phyloP scores from a whole-genome alignment of 1,140 invertebrate genomes.

The Drosophila murphyi region DNA sequence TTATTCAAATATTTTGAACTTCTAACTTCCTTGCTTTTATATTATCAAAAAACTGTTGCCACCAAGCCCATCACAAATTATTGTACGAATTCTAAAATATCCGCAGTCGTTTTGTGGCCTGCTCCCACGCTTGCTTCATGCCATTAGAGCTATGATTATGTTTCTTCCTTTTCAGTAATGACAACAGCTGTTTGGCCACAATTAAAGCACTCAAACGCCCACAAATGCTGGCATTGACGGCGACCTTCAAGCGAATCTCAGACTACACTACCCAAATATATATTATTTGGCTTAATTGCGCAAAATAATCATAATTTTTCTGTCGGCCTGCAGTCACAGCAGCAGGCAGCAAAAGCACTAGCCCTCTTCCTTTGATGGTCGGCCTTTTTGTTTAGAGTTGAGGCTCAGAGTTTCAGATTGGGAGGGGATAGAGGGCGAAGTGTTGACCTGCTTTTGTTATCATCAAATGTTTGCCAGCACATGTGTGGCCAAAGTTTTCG shows the following conservation, averaged over 20 bases:
- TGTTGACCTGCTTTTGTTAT: slow-evolving; percentile 77
- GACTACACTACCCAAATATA: slow-evolving; percentile 64
- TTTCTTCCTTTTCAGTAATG: slow-evolving; percentile 22
- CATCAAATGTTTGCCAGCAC: slow-evolving; percentile 69
- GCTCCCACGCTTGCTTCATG: slow-evolving; percentile 9
- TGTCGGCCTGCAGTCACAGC: slow-evolving; percentile 16
- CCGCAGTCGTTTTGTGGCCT: neutral
- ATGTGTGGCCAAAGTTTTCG: slow-evolving; percentile 64
- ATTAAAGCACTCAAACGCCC: slow-evolving; percentile 49
- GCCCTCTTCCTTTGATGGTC: slow-evolving; percentile 27
- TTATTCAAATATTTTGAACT: neutral
- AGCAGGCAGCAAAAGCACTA: slow-evolving; percentile 11
- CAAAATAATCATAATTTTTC: slow-evolving; percentile 74
- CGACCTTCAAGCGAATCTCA: slow-evolving; percentile 63
- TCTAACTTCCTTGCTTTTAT: neutral
- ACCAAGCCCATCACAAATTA: neutral
- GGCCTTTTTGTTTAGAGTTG: neutral
- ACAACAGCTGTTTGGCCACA: slow-evolving; percentile 48
- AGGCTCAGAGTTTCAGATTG: neutral
- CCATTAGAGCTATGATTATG: slow-evolving; percentile 42
- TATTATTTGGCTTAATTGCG: slow-evolving; percentile 77
- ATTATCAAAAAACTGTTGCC: neutral
- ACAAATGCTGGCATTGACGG: slow-evolving; percentile 22
- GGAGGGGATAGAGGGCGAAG: neutral
- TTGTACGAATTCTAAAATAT: slow-evolving; percentile 19